phyloP scores from a whole-genome alignment of 2,888 invertebrate species.

The Cantharis rustica region DNA sequence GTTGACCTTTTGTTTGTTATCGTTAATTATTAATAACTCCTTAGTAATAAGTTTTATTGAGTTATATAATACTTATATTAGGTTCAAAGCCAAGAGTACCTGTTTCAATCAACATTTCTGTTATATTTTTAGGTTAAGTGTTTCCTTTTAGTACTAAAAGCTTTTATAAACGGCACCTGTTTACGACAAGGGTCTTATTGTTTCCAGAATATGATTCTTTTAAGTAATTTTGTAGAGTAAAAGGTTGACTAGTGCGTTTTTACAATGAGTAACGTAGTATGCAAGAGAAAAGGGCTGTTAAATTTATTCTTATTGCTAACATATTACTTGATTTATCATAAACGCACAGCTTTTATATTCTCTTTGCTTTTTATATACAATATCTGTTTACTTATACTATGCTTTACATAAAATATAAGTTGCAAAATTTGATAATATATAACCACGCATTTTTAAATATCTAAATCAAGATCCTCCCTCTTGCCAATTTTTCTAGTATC shows the following conservation, averaged over 20 bases:
- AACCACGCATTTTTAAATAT: neutral
- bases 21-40: neutral
- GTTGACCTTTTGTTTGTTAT: neutral
- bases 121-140: slow-evolving; percentile 6
- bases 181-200: slow-evolving; percentile 24
- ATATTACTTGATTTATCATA: neutral
- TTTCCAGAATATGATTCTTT: slow-evolving; percentile 24
- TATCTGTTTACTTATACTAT: neutral
- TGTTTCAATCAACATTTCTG: slow-evolving; percentile 8
- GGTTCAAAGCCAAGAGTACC: neutral
- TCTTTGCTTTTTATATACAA: neutral
- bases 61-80: slow-evolving; percentile 1
- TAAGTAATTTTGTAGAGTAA: slow-evolving; percentile 14
- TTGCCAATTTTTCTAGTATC: neutral
- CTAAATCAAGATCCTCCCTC: neutral
- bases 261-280: neutral
- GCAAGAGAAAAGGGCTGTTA: neutral
- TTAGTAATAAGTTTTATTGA: neutral
- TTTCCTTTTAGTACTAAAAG: slow-evolving; percentile 12
- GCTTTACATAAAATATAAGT: neutral
- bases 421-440: neutral
- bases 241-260: slow-evolving; percentile 10
- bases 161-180: slow-evolving; percentile 11
- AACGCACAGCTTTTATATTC: neutral
- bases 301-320: neutral